Evolutionary conservation across 2,113 vertebrate species (phyloP), one percentile per base, ranked within the genome.

Genomic region (Bufo gargarizans): DNA sequence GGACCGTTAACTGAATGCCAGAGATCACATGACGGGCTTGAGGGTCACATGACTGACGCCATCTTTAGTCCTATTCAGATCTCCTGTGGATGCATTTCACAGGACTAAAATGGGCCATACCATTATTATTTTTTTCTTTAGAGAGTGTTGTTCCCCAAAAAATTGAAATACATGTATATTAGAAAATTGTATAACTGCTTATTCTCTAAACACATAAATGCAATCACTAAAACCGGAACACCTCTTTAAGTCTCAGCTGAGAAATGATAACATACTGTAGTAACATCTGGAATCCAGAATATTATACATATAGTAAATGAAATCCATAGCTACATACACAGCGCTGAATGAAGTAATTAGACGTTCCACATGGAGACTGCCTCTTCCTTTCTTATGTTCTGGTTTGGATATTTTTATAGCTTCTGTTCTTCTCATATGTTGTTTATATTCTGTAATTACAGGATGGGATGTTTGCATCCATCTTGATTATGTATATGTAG

Each of bases 371-470:
- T 86, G n/a, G 47, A 65, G 79, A 86, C 58, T 49, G 59, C 47
- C 14, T 12, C 7, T 78, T 63, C 43, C 45, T 47, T 53, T 86
- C 33, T 78, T n/a, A 33, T 65, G 77, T 80, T 58, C 20, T 49
- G 47, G 59, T 77, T 71, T 80, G 16, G n/a, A 71, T 43, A 80
- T 53, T 49, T 61, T 49, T 86, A 14, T 22, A 50, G 58, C 78
- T 50, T 77, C 55, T 80, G 50, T 87, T 80, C 63, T 45, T 78
- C 33, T 80, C 56, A 67, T 65, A 87, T 65, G 50, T 19, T 86
- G 77, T 87, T 79, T 87, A 87, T 79, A n/a, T 87, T 87, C 61
- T 65, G 8, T 87, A 87, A 87, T 87, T 77, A 80, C 49, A 33
- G 33, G 47, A 65, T 69, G 50, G 63, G 77, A 80, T 87, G 86